phyloP scores from a whole-genome alignment of 2,797 vertebrate genomes.

The Rhinogobio ventralis region DNA sequence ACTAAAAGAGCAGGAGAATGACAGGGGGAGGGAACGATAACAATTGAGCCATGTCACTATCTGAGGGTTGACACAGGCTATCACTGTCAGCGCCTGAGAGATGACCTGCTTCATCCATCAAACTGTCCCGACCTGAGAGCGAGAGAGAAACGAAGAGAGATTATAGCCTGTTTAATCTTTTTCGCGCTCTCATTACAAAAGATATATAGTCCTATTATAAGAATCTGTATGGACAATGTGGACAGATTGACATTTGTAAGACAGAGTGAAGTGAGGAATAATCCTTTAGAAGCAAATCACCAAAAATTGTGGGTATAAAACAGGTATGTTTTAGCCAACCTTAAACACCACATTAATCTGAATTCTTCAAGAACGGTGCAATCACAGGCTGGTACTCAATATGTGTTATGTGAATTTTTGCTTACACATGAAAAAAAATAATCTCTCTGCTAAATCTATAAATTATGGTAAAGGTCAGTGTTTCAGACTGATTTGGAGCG shows the following conservation, averaged over 20 bases:
- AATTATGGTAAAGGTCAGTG: not conserved
- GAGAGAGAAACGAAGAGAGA: constrained; percentile 36
- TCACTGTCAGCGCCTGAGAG: constrained; percentile 68
- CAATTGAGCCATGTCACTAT: constrained; percentile 62
- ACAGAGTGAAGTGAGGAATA: constrained; percentile 21
- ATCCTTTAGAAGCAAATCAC: constrained; percentile 55
- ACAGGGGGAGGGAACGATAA: constrained; percentile 41
- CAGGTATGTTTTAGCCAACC: not conserved
- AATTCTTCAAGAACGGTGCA: not conserved
- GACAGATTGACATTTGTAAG: constrained; percentile 43
- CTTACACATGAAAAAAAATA: not conserved
- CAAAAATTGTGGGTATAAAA: constrained; percentile 4
- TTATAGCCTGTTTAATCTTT: constrained; percentile 55
- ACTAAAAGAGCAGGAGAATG: constrained; percentile 16
- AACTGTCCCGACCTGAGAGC: constrained; percentile 41
- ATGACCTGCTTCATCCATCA: constrained; percentile 70
- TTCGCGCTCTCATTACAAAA: constrained; percentile 51
- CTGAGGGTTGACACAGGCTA: constrained; percentile 68
- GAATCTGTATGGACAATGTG: constrained; percentile 44
- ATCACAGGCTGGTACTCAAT: not conserved
- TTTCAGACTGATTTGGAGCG: not conserved
- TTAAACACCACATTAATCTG: not conserved
- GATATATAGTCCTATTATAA: constrained; percentile 66
- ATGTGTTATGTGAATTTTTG: not conserved
- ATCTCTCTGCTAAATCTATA: not conserved